phyloP scores from a whole-genome alignment of 2,113 vertebrate genomes.

The Thermophis baileyi region DNA sequence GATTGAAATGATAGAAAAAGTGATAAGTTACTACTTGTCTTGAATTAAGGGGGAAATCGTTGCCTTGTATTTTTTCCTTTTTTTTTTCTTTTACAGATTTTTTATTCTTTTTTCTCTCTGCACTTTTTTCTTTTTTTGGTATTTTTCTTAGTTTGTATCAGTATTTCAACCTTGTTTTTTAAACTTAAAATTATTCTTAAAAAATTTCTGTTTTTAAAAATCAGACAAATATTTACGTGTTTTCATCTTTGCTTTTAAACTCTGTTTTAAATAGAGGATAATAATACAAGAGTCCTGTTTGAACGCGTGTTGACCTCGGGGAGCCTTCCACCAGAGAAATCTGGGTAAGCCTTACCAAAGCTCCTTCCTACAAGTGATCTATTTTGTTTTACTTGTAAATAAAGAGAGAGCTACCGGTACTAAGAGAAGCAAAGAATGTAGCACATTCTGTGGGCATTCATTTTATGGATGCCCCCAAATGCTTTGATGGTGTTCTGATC shows the following conservation, averaged over 20 bases:
- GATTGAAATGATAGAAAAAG: background rate
- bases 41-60: background rate
- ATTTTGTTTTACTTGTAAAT: background rate
- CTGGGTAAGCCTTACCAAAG: conserved; percentile 77
- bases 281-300: conserved; percentile 98
- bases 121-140: background rate
- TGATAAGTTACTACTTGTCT: background rate
- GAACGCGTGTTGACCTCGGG: conserved; percentile 98
- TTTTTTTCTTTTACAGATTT: background rate
- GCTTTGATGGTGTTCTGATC: background rate
- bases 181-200: background rate
- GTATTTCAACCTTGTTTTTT: background rate
- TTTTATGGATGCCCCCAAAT: background rate
- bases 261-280: conserved; percentile 86
- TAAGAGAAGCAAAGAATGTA: background rate
- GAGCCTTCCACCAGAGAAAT: conserved; percentile 96
- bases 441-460: background rate
- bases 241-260: conserved; percentile 31
- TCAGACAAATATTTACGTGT: conserved; percentile 7
- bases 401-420: background rate
- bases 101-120: background rate
- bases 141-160: background rate
- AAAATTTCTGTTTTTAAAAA: background rate
- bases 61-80: background rate
- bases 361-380: conserved; percentile 22